Conservation (phyloP, 37 sponge, comb jelly and placozoan species). For the Tethya wilhelma region DNA sequence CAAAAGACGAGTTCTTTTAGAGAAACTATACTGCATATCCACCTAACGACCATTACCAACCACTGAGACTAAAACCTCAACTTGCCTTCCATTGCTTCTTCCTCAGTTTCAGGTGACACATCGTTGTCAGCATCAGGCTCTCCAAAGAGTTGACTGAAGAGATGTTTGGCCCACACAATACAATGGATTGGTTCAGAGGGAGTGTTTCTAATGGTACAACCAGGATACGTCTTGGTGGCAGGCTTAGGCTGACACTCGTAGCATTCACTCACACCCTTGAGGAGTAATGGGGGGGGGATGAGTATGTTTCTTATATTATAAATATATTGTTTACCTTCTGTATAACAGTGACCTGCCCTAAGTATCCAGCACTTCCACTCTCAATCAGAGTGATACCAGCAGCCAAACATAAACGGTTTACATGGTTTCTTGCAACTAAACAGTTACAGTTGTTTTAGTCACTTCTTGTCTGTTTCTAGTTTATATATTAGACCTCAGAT, state of each 20-base stretch:
- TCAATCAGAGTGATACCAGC: conserved; percentile 95
- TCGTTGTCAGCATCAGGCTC: conserved; percentile 97
- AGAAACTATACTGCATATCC: neutral
- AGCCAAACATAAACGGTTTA: conserved; percentile 96
- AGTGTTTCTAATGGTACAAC: conserved; percentile 98
- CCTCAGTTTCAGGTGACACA: conserved; percentile 95
- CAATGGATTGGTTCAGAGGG: conserved; percentile 99
- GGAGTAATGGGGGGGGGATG: neutral
- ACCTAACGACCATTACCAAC: neutral
- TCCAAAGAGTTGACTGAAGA: conserved; percentile 98
- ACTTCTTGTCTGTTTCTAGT: neutral
- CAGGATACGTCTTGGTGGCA: conserved; percentile 89
- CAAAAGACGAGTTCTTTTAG: neutral
- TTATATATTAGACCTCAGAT: neutral
- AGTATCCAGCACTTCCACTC: conserved; percentile 98
- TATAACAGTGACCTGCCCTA: conserved; percentile 97
- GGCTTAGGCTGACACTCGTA: conserved; percentile 98
- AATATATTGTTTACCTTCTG: conserved; percentile 56
- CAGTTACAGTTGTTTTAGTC: neutral
- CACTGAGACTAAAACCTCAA: neutral
- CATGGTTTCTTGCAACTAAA: conserved; percentile 93
- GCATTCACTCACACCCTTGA: conserved; percentile 91
- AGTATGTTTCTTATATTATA: neutral
- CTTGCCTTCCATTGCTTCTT: conserved; percentile 17
- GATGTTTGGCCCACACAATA: conserved; percentile 99